Base-by-base conservation (phyloP, 2,888 invertebrate genomes). In the Sicus ferrugineus region DNA sequence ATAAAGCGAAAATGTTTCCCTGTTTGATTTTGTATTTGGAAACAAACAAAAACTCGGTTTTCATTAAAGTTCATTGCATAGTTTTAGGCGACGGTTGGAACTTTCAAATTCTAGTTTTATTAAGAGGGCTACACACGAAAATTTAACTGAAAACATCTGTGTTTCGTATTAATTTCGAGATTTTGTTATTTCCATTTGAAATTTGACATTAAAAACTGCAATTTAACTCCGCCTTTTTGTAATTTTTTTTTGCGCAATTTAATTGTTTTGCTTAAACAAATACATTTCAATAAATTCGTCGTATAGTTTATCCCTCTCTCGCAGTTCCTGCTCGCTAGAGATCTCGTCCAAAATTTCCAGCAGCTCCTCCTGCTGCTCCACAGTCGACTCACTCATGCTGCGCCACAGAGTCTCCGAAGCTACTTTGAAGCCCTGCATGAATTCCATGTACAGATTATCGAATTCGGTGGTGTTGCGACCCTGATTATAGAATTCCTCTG, bases 201-300 rank as follows among this genome's bases (percentile, higher is more conserved):
- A n/a, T n/a, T n/a, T n/a, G n/a, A n/a, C n/a, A n/a, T n/a, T n/a
- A n/a, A n/a, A n/a, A n/a, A n/a, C n/a, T n/a, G n/a, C n/a, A n/a
- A n/a, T n/a, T n/a, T n/a, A n/a, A n/a, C n/a, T n/a, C n/a, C n/a
- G n/a, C n/a, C n/a, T n/a, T n/a, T n/a, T n/a, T n/a, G n/a, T n/a
- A n/a, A 6, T 74, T 68, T 61, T 73, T 70, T 70, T 62, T 69
- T 71, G 48, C 72, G 61, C 23, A 64, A 26, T 26, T 67, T 63
- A 14, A 56, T 56, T 28, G 3, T 67, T 67, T 9, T 61, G 50
- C 56, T 73, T 74, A 52, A 77, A 77, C 31, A 77, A 69, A 72
- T 72, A 77, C 73, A 72, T 75, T 62, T 75, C 77, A 71, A 77
- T 77, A 64, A 77, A 77, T 68, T 77, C 77, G 71, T 77, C 77